Percentiles rank a stretch among this genome's conserved stretches.
These are phyloP conservation scores for Cyanoderma ruficeps DNA, from an alignment of 2,113 vertebrate genomes.

Conservation along the genomic window DNA sequence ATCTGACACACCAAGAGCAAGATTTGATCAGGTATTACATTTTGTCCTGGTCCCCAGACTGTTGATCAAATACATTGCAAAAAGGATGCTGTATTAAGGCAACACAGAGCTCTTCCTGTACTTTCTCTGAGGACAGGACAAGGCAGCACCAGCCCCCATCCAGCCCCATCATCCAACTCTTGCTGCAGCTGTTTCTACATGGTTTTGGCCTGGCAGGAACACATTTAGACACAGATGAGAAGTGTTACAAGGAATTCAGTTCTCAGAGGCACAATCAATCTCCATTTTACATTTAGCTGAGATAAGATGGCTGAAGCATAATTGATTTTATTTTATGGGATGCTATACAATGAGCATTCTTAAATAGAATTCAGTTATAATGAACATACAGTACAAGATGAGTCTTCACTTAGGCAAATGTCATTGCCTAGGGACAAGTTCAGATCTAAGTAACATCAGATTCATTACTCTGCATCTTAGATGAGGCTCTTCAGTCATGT, in stretches of 20 bases:
- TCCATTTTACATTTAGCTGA: not conserved
- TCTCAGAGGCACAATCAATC: constrained; percentile 4
- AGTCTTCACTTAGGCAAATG: not conserved
- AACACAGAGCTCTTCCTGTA: not conserved
- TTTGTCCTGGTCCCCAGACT: not conserved
- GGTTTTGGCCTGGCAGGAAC: not conserved
- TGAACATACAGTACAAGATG: constrained; percentile 7
- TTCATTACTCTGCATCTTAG: not conserved
- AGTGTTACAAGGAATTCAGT: not conserved
- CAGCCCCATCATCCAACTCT: not conserved
- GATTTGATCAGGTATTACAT: not conserved
- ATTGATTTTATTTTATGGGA: constrained; percentile 27
- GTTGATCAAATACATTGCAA: not conserved
- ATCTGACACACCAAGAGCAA: not conserved
- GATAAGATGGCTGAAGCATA: not conserved
- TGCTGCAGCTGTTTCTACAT: not conserved
- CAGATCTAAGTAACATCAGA: constrained; percentile 11
- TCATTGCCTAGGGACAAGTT: constrained; percentile 2
- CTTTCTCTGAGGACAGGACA: not conserved
- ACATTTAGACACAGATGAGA: not conserved
- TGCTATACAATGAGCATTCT: not conserved
- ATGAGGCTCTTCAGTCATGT: not conserved
- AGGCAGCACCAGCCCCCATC: not conserved
- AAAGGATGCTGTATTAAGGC: not conserved
- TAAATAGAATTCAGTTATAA: constrained; percentile 15